These are phyloP conservation scores for Anolis carolinensis DNA, from an alignment of 2,113 vertebrate genomes.

Conservation along the genomic window DNA sequence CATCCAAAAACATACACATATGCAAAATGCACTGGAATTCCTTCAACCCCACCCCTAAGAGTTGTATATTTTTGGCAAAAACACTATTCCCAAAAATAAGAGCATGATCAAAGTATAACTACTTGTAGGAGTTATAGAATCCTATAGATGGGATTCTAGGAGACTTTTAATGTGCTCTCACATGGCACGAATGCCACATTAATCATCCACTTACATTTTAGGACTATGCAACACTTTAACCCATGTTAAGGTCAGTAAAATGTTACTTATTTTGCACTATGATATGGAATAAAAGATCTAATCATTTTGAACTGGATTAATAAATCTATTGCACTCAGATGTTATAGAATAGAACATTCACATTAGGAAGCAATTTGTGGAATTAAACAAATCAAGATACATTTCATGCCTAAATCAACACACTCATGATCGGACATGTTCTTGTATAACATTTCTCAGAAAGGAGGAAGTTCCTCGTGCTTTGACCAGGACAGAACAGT, in stretches of 20 bases:
- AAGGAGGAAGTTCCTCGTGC: constrained; percentile 56
- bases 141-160: not conserved
- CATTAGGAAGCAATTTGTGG: constrained; percentile 36
- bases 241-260: not conserved
- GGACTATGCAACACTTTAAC: not conserved
- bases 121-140: not conserved
- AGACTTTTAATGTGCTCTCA: not conserved
- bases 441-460: constrained; percentile 58
- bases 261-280: not conserved
- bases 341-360: constrained; percentile 8
- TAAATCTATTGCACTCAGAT: too few relatives aligned
- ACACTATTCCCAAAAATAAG: not conserved
- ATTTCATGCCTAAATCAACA: constrained; percentile 19
- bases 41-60: not conserved
- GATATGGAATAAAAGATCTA: too few relatives aligned
- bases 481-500: constrained; percentile 48
- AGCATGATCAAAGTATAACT: not conserved
- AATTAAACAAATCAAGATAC: not conserved
- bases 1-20: too few relatives aligned
- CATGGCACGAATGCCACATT: not conserved
- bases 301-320: too few relatives aligned
- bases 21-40: not conserved
- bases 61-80: not conserved
- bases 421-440: constrained; percentile 55
- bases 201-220: not conserved